Conservation (phyloP, 2,797 vertebrate species). For the Aselliscus stoliczkanus region DNA sequence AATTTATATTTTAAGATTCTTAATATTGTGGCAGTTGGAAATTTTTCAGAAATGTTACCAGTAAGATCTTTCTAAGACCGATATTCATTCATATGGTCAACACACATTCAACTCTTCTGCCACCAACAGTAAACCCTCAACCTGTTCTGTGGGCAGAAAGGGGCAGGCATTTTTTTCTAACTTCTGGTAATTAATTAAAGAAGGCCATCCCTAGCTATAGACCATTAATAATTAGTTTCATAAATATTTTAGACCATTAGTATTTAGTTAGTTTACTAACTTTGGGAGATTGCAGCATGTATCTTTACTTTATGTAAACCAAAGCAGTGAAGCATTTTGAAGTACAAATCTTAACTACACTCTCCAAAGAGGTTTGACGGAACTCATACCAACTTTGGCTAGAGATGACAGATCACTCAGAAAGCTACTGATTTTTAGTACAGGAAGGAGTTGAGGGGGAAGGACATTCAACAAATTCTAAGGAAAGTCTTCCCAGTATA, state of each 20-base stretch:
- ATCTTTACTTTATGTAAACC: background rate
- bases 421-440: background rate
- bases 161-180: background rate
- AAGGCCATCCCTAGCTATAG: background rate
- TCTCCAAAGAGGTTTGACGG: background rate
- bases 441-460: background rate
- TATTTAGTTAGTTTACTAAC: background rate
- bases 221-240: background rate
- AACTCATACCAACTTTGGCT: background rate
- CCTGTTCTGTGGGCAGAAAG: background rate
- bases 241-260: background rate
- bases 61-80: slow-evolving; percentile 1
- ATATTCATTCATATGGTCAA: background rate
- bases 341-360: background rate
- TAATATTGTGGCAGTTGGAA: background rate
- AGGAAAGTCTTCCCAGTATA: background rate
- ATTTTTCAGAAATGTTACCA: background rate
- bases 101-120: background rate
- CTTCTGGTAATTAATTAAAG: background rate
- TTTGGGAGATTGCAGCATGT: background rate
- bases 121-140: background rate
- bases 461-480: background rate
- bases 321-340: background rate
- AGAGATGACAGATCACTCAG: background rate
- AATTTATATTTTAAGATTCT: background rate